Percentiles rank a stretch among this genome's conserved stretches.
Conservation (phyloP, 2,797 vertebrate species). For the Melanotaenia boesemani region DNA sequence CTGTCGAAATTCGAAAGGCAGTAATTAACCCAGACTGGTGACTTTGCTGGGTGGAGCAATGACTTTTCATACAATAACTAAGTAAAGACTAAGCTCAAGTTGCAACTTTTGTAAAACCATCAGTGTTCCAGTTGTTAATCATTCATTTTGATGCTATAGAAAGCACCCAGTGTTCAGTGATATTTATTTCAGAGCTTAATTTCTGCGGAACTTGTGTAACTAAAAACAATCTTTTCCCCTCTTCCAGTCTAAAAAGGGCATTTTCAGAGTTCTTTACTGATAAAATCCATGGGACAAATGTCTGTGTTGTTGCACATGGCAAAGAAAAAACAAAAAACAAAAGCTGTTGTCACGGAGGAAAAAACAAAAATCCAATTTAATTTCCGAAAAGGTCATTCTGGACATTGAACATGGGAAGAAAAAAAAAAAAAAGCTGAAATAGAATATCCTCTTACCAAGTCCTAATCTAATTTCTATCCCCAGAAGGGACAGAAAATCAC, state of each 20-base stretch:
- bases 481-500: conserved; percentile 87
- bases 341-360: conserved; percentile 61
- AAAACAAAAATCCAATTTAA: conserved; percentile 82
- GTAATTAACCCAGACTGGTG: conserved; percentile 64
- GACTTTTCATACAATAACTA: conserved; percentile 58
- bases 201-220: conserved; percentile 41
- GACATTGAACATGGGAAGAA: conserved; percentile 73
- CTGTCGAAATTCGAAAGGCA: conserved; percentile 49
- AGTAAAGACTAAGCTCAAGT: conserved; percentile 58
- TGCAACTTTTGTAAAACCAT: conserved; percentile 52
- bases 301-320: conserved; percentile 69
- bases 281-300: conserved; percentile 76
- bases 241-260: conserved; percentile 42
- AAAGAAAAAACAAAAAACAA: conserved; percentile 41
- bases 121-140: conserved; percentile 54
- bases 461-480: conserved; percentile 87
- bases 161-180: conserved; percentile 64
- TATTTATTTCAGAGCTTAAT: conserved; percentile 58
- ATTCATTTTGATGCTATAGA: conserved; percentile 67
- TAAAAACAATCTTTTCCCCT: conserved; percentile 53
- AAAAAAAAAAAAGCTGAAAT: conserved; percentile 69
- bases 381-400: conserved; percentile 84
- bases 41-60: conserved; percentile 57
- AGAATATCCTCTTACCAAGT: conserved; percentile 84
- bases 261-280: conserved; percentile 59